Percentiles rank a stretch among this genome's conserved stretches.
Conservation (phyloP, 2,113 vertebrate species). For the Eulacestoma nigropectus region DNA sequence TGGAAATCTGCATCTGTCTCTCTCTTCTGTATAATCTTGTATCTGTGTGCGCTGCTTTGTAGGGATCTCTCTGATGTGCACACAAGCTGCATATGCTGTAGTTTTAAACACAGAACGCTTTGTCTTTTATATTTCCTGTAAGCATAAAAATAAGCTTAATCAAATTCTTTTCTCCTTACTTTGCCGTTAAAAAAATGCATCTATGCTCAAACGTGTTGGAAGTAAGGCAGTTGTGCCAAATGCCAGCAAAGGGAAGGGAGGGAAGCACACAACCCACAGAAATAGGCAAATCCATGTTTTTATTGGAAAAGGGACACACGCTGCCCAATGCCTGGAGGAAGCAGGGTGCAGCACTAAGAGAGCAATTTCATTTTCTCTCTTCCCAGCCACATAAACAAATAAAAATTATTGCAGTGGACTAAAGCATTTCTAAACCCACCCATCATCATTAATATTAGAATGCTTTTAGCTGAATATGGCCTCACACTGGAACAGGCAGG, state of each 20-base stretch:
- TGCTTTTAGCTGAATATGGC: neutral
- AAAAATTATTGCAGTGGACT: neutral
- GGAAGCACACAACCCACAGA: neutral
- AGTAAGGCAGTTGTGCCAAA: neutral
- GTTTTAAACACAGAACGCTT: slow-evolving; percentile 22
- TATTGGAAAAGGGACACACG: neutral
- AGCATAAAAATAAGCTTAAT: slow-evolving; percentile 34
- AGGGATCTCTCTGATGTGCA: neutral
- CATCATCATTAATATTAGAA: neutral
- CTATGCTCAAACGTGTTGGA: neutral
- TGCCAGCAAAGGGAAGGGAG: neutral
- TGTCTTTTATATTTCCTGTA: slow-evolving; percentile 16
- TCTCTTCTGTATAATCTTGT: neutral
- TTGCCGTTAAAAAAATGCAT: neutral
- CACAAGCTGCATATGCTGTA: neutral
- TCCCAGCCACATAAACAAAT: neutral
- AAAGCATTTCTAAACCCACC: neutral
- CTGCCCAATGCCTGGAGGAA: neutral
- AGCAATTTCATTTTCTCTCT: neutral
- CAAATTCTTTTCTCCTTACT: slow-evolving; percentile 6
- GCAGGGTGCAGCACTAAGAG: neutral
- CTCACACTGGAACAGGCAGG: neutral
- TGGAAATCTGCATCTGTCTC: slow-evolving; percentile 20
- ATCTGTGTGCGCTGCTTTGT: neutral
- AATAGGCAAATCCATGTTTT: neutral